Base-by-base conservation (phyloP, 2,797 vertebrate genomes). In the Chanos chanos region DNA sequence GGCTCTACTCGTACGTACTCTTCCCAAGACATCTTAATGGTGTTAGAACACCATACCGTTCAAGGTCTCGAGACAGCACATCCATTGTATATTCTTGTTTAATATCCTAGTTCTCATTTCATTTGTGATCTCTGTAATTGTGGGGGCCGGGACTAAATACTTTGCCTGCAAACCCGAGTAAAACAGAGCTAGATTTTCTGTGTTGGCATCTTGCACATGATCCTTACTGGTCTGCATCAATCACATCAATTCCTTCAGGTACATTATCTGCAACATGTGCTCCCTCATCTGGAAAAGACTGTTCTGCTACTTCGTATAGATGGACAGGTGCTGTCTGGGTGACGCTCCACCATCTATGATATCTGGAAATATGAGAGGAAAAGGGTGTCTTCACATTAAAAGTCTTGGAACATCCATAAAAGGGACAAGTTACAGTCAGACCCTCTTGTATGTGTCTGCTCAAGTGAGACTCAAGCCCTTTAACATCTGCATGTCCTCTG, bases 61-160 rank as follows among this genome's bases (percentile, higher is more conserved):
- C n/a, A n/a, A n/a, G n/a, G n/a, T n/a, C n/a, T n/a, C n/a, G n/a
- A n/a, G n/a, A n/a, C n/a, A n/a, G n/a, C n/a, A n/a, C n/a, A n/a
- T n/a, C n/a, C n/a, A n/a, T n/a, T n/a, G n/a, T n/a, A n/a, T n/a
- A 50, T 2, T 76, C 57, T 2, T 74, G 63, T 40, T 70, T 61
- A 52, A 71, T 50, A 43, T 52, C 47, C 36, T 45, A 44, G 37
- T 41, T 7, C 22, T 33, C 12, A 57, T 57, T 24, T 65, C n/a
- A 65, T 40, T 58, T 19, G 19, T 54, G 2, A 52, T 52, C 4
- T 50, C n/a, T 52, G 55, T 44, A 22, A 52, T 52, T 34, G 28
- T 52, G 10, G 54, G 66, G 22, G 48, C 15, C 52, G 64, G 48
- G 1, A 66, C 64, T 18, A 59, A n/a, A 7, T 47, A 24, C 1